Evolutionary conservation across 2,888 invertebrate genomes (phyloP).

Genomic region (Apamea monoglypha): DNA sequence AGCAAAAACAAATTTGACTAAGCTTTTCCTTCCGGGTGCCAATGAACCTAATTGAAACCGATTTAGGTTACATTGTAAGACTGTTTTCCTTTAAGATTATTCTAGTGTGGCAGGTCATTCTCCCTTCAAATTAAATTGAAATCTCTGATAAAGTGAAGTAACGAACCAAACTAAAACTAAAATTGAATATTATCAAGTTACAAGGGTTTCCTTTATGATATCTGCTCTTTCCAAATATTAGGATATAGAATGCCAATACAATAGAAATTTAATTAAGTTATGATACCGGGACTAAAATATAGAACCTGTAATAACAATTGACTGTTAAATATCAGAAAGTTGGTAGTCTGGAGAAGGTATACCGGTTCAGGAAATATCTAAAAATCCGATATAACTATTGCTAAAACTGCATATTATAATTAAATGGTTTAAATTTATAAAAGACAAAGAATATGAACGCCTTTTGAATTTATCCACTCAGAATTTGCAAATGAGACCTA

Average conservation of each 20-base stretch:
- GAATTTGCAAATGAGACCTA: not conserved
- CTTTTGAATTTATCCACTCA: not conserved
- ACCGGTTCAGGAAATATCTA: not conserved
- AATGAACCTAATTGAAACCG: not conserved
- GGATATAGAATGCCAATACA: conserved; percentile 13
- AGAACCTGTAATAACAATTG: not conserved
- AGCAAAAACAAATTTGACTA: not conserved
- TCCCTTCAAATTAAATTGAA: conserved; percentile 24
- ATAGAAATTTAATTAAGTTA: conserved; percentile 3
- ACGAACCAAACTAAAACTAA: conserved; percentile 32
- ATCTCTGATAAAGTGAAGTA: conserved; percentile 26
- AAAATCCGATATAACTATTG: not conserved
- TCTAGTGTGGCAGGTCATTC: not conserved
- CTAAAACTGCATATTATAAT: not conserved
- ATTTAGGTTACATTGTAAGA: not conserved
- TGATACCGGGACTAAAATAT: not conserved
- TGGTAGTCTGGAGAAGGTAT: not conserved
- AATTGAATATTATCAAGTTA: conserved; percentile 52
- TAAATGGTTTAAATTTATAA: too few relatives aligned
- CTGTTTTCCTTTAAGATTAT: conserved; percentile 4
- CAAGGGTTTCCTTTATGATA: conserved; percentile 25
- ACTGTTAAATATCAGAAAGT: not conserved
- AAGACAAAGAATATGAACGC: too few relatives aligned
- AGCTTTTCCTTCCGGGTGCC: conserved; percentile 33
- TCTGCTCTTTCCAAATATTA: conserved; percentile 7